Evolutionary conservation across 64 coral and sea anemone species (phyloP).

Genomic region (Pachyseris speciosa): DNA sequence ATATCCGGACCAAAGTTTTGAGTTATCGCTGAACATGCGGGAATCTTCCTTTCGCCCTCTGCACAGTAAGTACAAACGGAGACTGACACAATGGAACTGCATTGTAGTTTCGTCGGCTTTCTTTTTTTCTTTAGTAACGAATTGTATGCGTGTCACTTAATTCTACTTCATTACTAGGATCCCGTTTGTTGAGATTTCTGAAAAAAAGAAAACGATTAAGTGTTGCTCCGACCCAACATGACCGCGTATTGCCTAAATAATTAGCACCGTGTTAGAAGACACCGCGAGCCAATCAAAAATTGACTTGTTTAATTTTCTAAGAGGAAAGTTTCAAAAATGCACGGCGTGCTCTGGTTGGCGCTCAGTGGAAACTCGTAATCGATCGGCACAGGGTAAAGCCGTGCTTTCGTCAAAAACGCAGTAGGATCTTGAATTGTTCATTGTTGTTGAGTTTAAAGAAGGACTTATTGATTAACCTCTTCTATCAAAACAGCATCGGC

Average conservation of each 20-base stretch:
- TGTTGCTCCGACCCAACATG: conserved; percentile 24
- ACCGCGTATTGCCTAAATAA: conserved; percentile 76
- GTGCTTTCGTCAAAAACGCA: conserved; percentile 18
- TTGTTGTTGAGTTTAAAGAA: conserved; percentile 16
- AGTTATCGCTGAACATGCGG: not conserved
- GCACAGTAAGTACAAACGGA: not conserved
- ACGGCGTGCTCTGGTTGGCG: conserved; percentile 10
- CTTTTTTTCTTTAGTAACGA: conserved; percentile 8
- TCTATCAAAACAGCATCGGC: not conserved
- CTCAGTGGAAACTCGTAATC: conserved; percentile 36
- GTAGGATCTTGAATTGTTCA: not conserved
- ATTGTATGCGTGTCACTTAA: conserved; percentile 35
- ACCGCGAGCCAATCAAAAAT: conserved; percentile 74
- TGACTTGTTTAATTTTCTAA: conserved; percentile 56
- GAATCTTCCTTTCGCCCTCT: conserved; percentile 1
- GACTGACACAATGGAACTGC: not conserved
- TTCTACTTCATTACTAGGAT: conserved; percentile 31
- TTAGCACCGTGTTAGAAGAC: conserved; percentile 69
- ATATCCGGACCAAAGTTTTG: conserved; percentile 69
- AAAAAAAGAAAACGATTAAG: conserved; percentile 48
- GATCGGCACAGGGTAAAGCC: not conserved
- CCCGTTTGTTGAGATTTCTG: conserved; percentile 38
- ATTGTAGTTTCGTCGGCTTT: not conserved
- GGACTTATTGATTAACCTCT: not conserved
- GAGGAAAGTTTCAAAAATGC: conserved; percentile 45